A percentile compares a stretch with the other conserved stretches of the same genome.
These are phyloP conservation scores for Tychaedon coryphoeus DNA, from an alignment of 2,113 vertebrate species.

Conservation along the genomic window DNA sequence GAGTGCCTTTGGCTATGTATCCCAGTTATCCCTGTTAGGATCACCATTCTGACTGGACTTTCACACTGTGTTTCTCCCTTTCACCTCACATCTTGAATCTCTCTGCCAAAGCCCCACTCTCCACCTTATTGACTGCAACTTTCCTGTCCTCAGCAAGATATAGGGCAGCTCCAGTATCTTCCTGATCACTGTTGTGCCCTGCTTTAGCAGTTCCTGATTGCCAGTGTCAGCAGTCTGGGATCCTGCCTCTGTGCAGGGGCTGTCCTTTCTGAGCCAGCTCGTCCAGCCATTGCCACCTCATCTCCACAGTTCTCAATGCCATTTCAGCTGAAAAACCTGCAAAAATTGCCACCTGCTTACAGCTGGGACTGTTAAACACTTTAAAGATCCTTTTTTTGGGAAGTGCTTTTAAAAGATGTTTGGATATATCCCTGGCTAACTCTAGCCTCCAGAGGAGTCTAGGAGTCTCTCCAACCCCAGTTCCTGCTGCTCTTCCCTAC, in stretches of 20 bases:
- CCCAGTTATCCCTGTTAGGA: background rate
- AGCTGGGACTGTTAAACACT: background rate
- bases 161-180: background rate
- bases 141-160: background rate
- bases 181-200: background rate
- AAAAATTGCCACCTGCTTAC: background rate
- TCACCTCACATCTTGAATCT: background rate
- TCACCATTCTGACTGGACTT: background rate
- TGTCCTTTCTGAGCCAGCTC: background rate
- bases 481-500: background rate
- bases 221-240: background rate
- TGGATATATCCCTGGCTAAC: background rate
- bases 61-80: accelerated
- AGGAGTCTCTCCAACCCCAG: background rate
- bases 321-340: background rate
- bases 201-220: background rate
- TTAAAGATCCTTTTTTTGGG: background rate
- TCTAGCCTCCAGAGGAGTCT: background rate
- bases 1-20: background rate
- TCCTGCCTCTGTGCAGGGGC: background rate
- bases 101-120: background rate
- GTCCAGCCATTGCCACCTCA: background rate
- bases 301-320: background rate
- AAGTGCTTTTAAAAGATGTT: background rate
- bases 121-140: background rate